Percentiles rank a stretch among this genome's conserved stretches.
These are phyloP conservation scores for Chaenocephalus aceratus DNA, from an alignment of 2,113 vertebrate genomes.

Conservation along the genomic window DNA sequence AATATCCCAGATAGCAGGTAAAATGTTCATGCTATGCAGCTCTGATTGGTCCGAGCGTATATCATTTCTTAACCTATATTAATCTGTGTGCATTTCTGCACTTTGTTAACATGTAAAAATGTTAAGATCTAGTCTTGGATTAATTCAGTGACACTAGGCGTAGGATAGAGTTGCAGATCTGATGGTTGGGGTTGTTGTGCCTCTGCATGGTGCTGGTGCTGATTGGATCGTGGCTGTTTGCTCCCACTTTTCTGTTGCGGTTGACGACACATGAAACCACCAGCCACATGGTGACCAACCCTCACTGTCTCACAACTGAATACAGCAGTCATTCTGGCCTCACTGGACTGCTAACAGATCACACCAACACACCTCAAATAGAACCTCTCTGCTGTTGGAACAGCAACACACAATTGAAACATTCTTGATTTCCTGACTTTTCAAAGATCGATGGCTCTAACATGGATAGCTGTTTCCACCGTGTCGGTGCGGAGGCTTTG, in stretches of 20 bases:
- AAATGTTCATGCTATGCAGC: conserved; percentile 6
- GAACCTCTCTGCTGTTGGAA: background rate
- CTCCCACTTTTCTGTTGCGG: conserved; percentile 99
- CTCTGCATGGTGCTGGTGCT: conserved; percentile 96
- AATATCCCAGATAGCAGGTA: background rate
- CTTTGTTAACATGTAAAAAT: background rate
- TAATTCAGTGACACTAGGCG: conserved; percentile 7
- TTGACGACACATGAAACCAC: conserved; percentile 99
- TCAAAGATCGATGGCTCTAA: conserved; percentile 79
- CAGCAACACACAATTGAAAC: background rate
- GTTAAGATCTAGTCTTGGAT: background rate
- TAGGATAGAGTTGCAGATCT: conserved; percentile 20
- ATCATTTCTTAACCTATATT: background rate
- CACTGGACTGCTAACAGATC: background rate
- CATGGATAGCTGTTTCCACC: conserved; percentile 64
- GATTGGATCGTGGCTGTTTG: conserved; percentile 99
- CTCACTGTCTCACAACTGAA: conserved; percentile 79
- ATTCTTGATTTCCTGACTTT: background rate
- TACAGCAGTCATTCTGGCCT: conserved; percentile 17
- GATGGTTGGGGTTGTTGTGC: conserved; percentile 87
- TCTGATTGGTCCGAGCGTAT: conserved; percentile 15
- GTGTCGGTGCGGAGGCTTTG: conserved; percentile 78
- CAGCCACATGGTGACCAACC: conserved; percentile 96
- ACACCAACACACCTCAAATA: conserved; percentile 1
- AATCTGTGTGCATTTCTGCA: conserved; percentile 10